These are phyloP conservation scores for Physocephala rufipes DNA, from an alignment of 2,888 invertebrate genomes.

Conservation along the genomic window DNA sequence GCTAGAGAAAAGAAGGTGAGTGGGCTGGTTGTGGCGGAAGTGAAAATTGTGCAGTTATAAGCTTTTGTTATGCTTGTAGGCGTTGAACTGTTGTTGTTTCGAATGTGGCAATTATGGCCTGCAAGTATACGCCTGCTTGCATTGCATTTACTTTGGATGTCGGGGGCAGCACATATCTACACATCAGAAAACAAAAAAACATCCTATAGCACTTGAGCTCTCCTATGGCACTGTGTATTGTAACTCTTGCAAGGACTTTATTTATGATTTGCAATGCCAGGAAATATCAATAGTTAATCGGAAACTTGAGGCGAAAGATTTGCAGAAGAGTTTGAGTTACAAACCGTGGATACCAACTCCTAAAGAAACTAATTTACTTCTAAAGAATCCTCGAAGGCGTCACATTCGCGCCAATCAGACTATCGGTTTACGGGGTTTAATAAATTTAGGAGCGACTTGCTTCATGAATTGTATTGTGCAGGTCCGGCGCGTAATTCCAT, in stretches of 20 bases:
- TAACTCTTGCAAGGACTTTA: constrained; percentile 89
- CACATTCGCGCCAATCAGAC: constrained; percentile 83
- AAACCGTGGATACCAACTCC: constrained; percentile 82
- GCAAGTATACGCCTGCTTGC: constrained; percentile 84
- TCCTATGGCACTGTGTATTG: constrained; percentile 91
- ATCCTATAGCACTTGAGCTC: constrained; percentile 86
- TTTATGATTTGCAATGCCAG: constrained; percentile 81
- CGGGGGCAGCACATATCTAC: constrained; percentile 86
- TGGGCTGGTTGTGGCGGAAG: constrained; percentile 1
- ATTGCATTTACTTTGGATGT: constrained; percentile 95
- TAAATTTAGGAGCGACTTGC: constrained; percentile 97
- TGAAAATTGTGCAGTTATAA: neutral
- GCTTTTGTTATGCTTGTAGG: constrained; percentile 68
- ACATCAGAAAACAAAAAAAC: constrained; percentile 83
- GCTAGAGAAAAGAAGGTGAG: constrained; percentile 84
- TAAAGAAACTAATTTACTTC: constrained; percentile 79
- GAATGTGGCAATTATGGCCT: constrained; percentile 81
- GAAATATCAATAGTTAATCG: constrained; percentile 69
- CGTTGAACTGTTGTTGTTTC: constrained; percentile 82
- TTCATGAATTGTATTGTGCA: constrained; percentile 99
- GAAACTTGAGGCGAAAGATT: constrained; percentile 70
- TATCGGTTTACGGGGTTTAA: constrained; percentile 89
- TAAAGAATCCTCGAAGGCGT: constrained; percentile 80
- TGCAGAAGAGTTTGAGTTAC: constrained; percentile 72
- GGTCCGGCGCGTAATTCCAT: constrained; percentile 59